These are phyloP conservation scores for Potamilus streckersoni DNA, from an alignment of 1,140 invertebrate species.

Conservation along the genomic window DNA sequence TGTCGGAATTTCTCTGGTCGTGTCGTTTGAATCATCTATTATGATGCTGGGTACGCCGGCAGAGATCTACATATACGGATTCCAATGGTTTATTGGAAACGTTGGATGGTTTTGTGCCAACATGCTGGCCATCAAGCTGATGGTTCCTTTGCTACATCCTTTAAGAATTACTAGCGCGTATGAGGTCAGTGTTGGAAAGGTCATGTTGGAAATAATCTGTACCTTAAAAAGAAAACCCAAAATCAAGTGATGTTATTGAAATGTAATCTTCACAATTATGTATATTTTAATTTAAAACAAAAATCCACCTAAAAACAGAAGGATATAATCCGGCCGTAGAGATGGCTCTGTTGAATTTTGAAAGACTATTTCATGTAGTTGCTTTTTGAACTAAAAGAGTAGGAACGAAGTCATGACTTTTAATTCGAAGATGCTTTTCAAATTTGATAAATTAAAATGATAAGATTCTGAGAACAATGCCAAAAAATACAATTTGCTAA, in stretches of 20 bases:
- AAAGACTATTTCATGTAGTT: too few species aligned
- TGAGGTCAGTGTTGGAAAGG: constrained; percentile 56
- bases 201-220: neutral
- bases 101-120: constrained; percentile 49
- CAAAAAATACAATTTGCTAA: too few species aligned
- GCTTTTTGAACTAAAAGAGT: too few species aligned
- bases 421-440: too few species aligned
- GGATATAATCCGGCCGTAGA: too few species aligned
- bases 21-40: constrained; percentile 57
- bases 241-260: too few species aligned
- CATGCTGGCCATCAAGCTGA: constrained; percentile 51
- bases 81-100: constrained; percentile 35
- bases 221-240: neutral
- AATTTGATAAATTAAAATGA: too few species aligned
- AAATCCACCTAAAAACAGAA: neutral
- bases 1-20: constrained; percentile 56
- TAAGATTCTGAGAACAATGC: too few species aligned
- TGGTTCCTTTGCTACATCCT: constrained; percentile 63
- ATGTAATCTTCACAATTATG: neutral
- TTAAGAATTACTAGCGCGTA: constrained; percentile 65
- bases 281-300: neutral
- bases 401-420: too few species aligned
- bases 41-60: constrained; percentile 68
- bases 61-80: constrained; percentile 53
- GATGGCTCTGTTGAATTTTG: too few species aligned